Base-by-base conservation (phyloP, 2,888 invertebrate genomes). In the Herminia tarsipennalis region DNA sequence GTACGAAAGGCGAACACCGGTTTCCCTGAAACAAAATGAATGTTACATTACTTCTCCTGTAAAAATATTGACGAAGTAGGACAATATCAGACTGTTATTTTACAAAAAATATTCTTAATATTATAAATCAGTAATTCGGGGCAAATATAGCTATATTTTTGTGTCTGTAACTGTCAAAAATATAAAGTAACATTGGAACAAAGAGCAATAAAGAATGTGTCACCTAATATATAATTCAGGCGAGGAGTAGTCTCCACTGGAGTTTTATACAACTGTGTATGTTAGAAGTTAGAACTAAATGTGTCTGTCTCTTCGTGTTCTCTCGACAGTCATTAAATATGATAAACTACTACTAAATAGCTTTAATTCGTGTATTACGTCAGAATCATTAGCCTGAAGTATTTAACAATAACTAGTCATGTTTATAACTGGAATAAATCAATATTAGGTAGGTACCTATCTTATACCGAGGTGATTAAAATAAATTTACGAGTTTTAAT, bases 21-120 rank as follows among this genome's bases (percentile, higher is more conserved):
- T 57, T 62, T 53, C 55, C 59, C 76, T 77, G 76, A 60, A 77
- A 76, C 76, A 76, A 76, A 50, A 61, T 55, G 47, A 66, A 64
- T 63, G 18, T 48, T 49, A 42, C 17, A 51, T 66, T 61, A 56
- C 10, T 45, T 55, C 37, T 22, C 5, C 10, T 21, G 41, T 45
- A 33, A 21, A n/a, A 8, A 33, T 2, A 12, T n/a, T 17, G 9
- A 5, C 10, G 9, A 5, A n/a, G 5, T 2, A 22, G n/a, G n/a
- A n/a, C n/a, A n/a, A n/a, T n/a, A n/a, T n/a, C n/a, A n/a, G n/a
- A n/a, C n/a, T n/a, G n/a, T n/a, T n/a, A n/a, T n/a, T n/a, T n/a
- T n/a, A n/a, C n/a, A n/a, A n/a, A n/a, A n/a, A n/a, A n/a, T n/a
- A n/a, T n/a, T n/a, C n/a, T n/a, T n/a, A n/a, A n/a, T n/a, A n/a